Evolutionary conservation across 2,888 invertebrate genomes (phyloP).

Genomic region (Anticlea derivata): DNA sequence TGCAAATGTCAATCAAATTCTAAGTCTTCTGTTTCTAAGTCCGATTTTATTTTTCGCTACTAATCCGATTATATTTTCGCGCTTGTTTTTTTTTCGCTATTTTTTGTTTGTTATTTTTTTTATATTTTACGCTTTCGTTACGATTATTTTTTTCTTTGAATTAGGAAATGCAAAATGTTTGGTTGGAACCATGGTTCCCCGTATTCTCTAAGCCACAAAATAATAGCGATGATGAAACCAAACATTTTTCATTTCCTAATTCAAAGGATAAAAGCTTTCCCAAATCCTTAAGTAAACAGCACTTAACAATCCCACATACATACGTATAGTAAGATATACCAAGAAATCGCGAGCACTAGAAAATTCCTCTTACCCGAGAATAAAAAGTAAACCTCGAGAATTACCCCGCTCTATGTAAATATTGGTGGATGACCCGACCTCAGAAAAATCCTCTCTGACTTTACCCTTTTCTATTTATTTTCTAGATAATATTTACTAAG

Average conservation of each 20-base stretch:
- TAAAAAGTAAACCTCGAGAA: slow-evolving; percentile 34
- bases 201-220: background rate
- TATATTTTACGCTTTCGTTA: too few species aligned
- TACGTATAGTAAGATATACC: slow-evolving; percentile 1
- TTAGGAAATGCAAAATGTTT: too few species aligned
- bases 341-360: slow-evolving; percentile 29
- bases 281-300: slow-evolving; percentile 25
- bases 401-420: slow-evolving; percentile 35
- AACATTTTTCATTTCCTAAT: slow-evolving; percentile 21
- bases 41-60: too few species aligned
- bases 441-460: slow-evolving; percentile 14
- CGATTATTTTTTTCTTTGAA: too few species aligned
- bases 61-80: too few species aligned
- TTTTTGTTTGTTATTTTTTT: too few species aligned
- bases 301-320: slow-evolving; percentile 19
- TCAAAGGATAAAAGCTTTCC: slow-evolving; percentile 30
- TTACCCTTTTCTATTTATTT: slow-evolving; percentile 26
- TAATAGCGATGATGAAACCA: slow-evolving; percentile 17
- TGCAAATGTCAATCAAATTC: too few species aligned
- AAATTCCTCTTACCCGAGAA: slow-evolving; percentile 31
- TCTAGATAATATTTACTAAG: slow-evolving; percentile 24
- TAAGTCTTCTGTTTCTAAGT: too few species aligned
- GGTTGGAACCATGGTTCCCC: too few species aligned
- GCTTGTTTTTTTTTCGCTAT: too few species aligned
- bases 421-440: slow-evolving; percentile 31